phyloP scores from a whole-genome alignment of 2,888 invertebrate species.

The Esperia sulphurella region DNA sequence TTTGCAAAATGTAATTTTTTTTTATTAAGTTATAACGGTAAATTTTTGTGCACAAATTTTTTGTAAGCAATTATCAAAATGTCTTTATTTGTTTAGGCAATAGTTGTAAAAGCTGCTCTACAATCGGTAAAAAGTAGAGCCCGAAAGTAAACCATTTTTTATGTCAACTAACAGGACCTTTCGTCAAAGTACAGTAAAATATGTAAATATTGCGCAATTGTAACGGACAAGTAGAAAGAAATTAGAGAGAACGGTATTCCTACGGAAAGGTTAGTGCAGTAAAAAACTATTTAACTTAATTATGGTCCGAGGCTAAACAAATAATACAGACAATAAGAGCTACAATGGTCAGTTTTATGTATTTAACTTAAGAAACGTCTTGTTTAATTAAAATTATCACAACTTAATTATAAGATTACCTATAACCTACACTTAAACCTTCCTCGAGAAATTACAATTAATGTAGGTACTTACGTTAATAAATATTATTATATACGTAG shows the following conservation, averaged over 20 bases:
- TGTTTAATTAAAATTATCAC: no score
- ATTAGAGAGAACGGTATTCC: conserved; percentile 19
- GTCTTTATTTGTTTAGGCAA: conserved; percentile 62
- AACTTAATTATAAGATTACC: no score
- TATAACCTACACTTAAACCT: no score
- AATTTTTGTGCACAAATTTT: conserved; percentile 27
- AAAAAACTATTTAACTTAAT: no score
- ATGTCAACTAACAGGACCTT: conserved; percentile 31
- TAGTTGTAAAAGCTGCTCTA: conserved; percentile 42
- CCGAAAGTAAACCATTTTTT: conserved; percentile 55
- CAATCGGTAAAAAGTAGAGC: conserved; percentile 70
- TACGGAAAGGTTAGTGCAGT: background rate
- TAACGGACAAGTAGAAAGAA: conserved; percentile 36
- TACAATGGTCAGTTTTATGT: no score
- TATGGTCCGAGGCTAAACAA: no score
- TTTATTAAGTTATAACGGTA: conserved; percentile 27
- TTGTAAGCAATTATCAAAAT: conserved; percentile 49
- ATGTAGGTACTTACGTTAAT: no score
- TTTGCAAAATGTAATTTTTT: conserved; percentile 9
- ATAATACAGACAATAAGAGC: no score
- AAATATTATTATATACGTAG: no score
- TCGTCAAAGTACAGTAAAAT: conserved; percentile 39
- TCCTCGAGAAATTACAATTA: no score
- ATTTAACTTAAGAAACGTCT: no score
- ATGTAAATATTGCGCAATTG: conserved; percentile 50